Conservation (phyloP, 2,113 vertebrate species). For the Hippocampus mohnikei region DNA sequence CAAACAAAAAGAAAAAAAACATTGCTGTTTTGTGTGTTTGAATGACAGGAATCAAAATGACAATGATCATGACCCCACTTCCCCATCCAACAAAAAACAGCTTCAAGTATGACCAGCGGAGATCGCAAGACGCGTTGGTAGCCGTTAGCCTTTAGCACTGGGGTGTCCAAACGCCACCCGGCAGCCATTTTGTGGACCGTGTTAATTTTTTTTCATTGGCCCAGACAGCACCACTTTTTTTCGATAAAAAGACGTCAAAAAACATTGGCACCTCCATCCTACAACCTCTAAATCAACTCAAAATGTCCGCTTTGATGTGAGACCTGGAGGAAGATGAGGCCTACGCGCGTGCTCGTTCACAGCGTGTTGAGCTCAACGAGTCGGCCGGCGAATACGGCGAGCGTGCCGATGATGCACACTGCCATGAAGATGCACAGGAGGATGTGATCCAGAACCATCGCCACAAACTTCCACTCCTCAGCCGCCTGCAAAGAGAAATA, state of each 20-base stretch:
- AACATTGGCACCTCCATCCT: neutral
- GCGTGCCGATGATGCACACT: slow-evolving; percentile 91
- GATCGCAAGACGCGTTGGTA: slow-evolving; percentile 9
- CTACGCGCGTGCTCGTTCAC: slow-evolving; percentile 37
- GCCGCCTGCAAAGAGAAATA: slow-evolving; percentile 73
- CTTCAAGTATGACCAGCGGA: slow-evolving; percentile 41
- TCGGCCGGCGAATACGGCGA: slow-evolving; percentile 90
- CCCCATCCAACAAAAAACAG: slow-evolving; percentile 8
- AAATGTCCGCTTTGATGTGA: neutral
- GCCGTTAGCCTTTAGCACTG: neutral
- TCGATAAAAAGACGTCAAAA: neutral
- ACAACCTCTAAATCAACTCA: neutral
- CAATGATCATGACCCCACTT: neutral
- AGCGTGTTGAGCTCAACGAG: slow-evolving; percentile 90
- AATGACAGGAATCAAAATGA: neutral
- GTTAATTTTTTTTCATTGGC: neutral
- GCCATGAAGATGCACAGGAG: slow-evolving; percentile 95
- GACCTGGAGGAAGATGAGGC: neutral
- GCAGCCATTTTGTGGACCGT: neutral
- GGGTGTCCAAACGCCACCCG: neutral
- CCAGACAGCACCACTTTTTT: neutral
- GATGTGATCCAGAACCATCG: slow-evolving; percentile 97
- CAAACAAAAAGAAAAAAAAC: neutral
- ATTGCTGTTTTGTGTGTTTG: neutral
- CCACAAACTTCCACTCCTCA: slow-evolving; percentile 98